Evolutionary conservation across 2,888 invertebrate species (phyloP), one percentile per base, ranked within the genome.

Genomic region (Hymenopus coronatus): DNA sequence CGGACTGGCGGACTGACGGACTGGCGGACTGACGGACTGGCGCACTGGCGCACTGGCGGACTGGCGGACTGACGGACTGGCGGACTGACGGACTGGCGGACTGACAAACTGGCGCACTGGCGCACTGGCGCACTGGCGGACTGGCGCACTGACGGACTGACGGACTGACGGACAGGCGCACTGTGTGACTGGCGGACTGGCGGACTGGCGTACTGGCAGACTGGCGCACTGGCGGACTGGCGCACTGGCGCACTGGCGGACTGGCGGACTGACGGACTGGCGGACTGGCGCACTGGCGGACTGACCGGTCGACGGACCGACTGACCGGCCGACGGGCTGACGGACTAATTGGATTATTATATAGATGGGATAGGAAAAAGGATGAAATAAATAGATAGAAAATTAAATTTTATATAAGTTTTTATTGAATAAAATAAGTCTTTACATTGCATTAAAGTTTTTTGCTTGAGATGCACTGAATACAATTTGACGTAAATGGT

Each of bases 1-100:
- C n/a, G n/a, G n/a, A n/a, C n/a, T n/a, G n/a, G n/a, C n/a, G n/a
- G n/a, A n/a, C n/a, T n/a, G n/a, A n/a, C n/a, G 84, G 84, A 84
- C 84, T 84, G 84, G 14, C 84, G 84, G 84, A 84, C 84, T n/a
- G 84, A 84, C 84, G n/a, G 84, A 84, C 84, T 84, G 84, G n/a
- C 84, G n/a, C 15, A n/a, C 84, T 84, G 84, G 14, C 84, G n/a
- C 15, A n/a, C 84, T n/a, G 84, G n/a, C 84, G 84, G 84, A 84
- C 84, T n/a, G 84, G n/a, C 84, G 84, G 84, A 27, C 84, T n/a
- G 84, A 84, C 84, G 84, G 84, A 27, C 84, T n/a, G 84, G 14
- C 81, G 81, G 81, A 81, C 81, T 81, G 81, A 81, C 81, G n/a
- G 84, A 84, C 84, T 84, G 84, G 14, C 84, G 84, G 84, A 84